Evolutionary conservation across 1,140 invertebrate genomes (phyloP).

Genomic region (Euura lappo): DNA sequence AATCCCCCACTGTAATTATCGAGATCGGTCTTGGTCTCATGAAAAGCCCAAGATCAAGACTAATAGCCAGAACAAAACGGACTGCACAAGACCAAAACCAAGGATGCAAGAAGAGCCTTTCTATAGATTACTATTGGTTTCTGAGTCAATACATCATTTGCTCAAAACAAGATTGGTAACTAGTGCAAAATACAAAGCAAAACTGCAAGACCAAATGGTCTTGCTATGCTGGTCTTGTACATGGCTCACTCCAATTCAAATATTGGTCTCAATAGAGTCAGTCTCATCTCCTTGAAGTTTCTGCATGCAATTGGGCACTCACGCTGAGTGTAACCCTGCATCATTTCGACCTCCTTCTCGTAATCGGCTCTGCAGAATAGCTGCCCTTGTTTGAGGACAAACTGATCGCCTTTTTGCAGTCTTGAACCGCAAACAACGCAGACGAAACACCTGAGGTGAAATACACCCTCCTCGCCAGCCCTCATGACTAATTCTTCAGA

Average conservation of each 20-base stretch:
- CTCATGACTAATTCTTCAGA: conserved; percentile 81
- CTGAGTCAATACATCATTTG: no score
- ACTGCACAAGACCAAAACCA: no score
- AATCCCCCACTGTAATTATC: conserved; percentile 51
- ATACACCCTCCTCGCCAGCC: conserved; percentile 67
- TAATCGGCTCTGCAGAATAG: conserved; percentile 81
- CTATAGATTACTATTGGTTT: background rate
- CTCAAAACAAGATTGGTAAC: no score
- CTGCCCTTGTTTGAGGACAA: conserved; percentile 79
- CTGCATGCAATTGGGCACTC: conserved; percentile 28
- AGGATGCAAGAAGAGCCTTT: background rate
- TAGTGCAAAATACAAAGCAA: no score
- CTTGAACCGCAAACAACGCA: conserved; percentile 78
- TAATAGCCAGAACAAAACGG: conserved; percentile 2
- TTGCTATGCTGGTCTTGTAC: background rate
- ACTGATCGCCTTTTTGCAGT: conserved; percentile 83
- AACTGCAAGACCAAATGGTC: no score
- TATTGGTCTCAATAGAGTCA: no score
- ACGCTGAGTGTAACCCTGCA: conserved; percentile 66
- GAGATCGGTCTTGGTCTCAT: background rate
- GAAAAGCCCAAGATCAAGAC: conserved; percentile 7
- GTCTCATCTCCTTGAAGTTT: no score
- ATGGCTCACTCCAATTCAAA: background rate
- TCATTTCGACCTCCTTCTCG: conserved; percentile 79
- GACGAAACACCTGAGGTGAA: conserved; percentile 75